Conservation (phyloP, 2,797 vertebrate species). For the Cirrhinus mrigala region DNA sequence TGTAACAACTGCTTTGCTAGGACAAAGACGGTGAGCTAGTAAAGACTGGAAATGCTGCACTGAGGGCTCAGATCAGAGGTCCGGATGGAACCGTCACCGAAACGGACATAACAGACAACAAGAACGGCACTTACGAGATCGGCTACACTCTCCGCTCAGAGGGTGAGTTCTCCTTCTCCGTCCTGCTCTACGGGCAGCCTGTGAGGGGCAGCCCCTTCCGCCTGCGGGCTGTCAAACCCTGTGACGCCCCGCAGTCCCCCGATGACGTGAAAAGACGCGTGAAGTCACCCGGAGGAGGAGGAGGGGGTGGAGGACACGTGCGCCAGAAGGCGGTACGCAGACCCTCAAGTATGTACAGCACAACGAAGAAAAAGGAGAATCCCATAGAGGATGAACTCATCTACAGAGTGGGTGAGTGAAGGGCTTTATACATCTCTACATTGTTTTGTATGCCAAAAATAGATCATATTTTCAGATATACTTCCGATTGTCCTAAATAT, state of each 20-base stretch:
- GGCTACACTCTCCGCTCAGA: slow-evolving; percentile 86
- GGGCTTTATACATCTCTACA: slow-evolving; percentile 25
- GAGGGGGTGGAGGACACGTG: slow-evolving; percentile 85
- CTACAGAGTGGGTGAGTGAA: slow-evolving; percentile 91
- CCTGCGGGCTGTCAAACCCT: slow-evolving; percentile 83
- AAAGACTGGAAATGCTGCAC: slow-evolving; percentile 87
- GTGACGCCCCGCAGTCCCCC: slow-evolving; percentile 87
- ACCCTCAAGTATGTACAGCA: slow-evolving; percentile 97
- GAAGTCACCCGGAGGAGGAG: slow-evolving; percentile 89
- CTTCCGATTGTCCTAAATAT: background rate
- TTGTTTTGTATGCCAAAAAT: background rate
- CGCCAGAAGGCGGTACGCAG: slow-evolving; percentile 93
- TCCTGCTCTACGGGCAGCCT: slow-evolving; percentile 88
- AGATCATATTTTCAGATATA: background rate
- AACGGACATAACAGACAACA: slow-evolving; percentile 90
- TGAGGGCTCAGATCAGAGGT: slow-evolving; percentile 83
- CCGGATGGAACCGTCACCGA: slow-evolving; percentile 78
- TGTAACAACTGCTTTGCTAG: background rate
- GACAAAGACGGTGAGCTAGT: slow-evolving; percentile 87
- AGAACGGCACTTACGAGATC: slow-evolving; percentile 95
- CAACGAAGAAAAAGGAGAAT: slow-evolving; percentile 95
- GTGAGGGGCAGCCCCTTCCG: slow-evolving; percentile 90
- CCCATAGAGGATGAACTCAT: slow-evolving; percentile 97
- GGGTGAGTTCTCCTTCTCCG: slow-evolving; percentile 86
- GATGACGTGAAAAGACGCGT: slow-evolving; percentile 94